Evolutionary conservation across 2,113 vertebrate genomes (phyloP).

Genomic region (Pelmatolapia mariae): DNA sequence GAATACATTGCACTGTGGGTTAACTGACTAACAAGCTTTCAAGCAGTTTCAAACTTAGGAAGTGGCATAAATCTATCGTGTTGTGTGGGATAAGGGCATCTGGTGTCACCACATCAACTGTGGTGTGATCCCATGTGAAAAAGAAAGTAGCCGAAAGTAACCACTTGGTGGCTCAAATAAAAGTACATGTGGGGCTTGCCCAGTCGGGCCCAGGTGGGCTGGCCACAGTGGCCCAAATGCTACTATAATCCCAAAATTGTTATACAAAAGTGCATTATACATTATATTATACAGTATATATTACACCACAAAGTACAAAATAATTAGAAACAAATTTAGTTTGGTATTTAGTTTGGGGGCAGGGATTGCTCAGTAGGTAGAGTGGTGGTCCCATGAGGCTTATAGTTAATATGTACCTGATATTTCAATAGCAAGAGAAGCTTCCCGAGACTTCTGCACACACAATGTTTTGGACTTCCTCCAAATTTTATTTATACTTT

Average conservation of each 20-base stretch:
- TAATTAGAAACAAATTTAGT: neutral
- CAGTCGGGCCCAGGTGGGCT: neutral
- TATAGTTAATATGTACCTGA: neutral
- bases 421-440: neutral
- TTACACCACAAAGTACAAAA: neutral
- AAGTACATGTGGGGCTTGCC: neutral
- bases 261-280: neutral
- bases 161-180: neutral
- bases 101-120: neutral
- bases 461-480: neutral
- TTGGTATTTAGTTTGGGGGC: neutral
- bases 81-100: neutral
- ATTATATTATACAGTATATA: neutral
- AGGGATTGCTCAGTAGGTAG: neutral
- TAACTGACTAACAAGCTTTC: neutral
- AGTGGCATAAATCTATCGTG: neutral
- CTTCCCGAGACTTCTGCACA: neutral
- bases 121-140: neutral
- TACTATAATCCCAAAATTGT: neutral
- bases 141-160: neutral
- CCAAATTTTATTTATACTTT: neutral
- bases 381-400: neutral
- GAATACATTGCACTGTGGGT: neutral
- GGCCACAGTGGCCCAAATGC: neutral
- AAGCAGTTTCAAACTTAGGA: neutral